These are phyloP conservation scores for Ferdinandea cuprea DNA, from an alignment of 2,888 invertebrate species.

Conservation along the genomic window DNA sequence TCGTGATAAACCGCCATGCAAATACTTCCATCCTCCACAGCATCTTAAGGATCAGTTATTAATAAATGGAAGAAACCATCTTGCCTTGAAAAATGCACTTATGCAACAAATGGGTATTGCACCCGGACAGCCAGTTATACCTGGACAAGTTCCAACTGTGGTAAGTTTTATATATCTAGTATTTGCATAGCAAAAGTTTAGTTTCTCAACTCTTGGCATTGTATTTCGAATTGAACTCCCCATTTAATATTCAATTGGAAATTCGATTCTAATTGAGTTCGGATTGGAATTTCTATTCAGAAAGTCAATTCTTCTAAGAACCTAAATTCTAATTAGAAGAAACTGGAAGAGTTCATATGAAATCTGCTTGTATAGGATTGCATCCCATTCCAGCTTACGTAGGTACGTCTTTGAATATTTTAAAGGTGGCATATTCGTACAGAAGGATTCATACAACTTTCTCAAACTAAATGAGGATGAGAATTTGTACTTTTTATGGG, in stretches of 20 bases:
- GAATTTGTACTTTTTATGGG: too few relatives aligned
- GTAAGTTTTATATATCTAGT: too few relatives aligned
- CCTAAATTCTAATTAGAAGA: background rate
- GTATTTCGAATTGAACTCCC: slow-evolving; percentile 15
- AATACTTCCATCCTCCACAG: slow-evolving; percentile 99
- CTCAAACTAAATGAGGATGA: too few relatives aligned
- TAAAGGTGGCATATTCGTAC: too few relatives aligned
- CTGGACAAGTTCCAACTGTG: slow-evolving; percentile 96
- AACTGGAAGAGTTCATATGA: too few relatives aligned
- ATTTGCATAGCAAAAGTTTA: too few relatives aligned
- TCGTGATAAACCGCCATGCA: slow-evolving; percentile 99
- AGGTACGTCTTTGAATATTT: too few relatives aligned
- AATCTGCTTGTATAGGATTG: too few relatives aligned
- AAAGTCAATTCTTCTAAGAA: background rate
- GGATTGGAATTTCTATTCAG: slow-evolving; percentile 23
- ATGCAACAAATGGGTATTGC: slow-evolving; percentile 98
- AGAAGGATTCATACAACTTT: too few relatives aligned
- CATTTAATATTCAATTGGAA: slow-evolving; percentile 37
- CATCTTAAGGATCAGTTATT: slow-evolving; percentile 99
- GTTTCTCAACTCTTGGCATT: slow-evolving; percentile 8
- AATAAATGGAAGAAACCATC: slow-evolving; percentile 99
- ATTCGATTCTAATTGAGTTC: slow-evolving; percentile 43
- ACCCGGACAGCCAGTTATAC: slow-evolving; percentile 94
- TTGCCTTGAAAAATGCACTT: slow-evolving; percentile 98
- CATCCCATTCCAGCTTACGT: too few relatives aligned